These are phyloP conservation scores for Stichopus chloronotus DNA, from an alignment of 35 echinoderm and acorn worm species.

Conservation along the genomic window DNA sequence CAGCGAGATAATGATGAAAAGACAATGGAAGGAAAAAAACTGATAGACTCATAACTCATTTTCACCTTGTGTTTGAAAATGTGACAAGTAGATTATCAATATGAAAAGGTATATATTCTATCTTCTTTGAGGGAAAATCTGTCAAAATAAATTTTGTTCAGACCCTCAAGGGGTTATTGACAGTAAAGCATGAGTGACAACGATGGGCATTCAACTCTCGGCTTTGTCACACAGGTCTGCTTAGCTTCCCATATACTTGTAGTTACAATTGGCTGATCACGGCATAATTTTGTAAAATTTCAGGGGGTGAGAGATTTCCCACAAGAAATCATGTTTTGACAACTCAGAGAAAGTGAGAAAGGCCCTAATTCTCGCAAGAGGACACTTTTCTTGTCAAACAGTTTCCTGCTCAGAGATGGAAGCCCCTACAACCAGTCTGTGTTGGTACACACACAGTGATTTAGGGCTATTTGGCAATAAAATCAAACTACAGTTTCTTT, in stretches of 20 bases:
- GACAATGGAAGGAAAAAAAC: too few relatives aligned
- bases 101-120: too few relatives aligned
- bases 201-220: conserved; percentile 14
- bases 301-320: background rate
- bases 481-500: too few relatives aligned
- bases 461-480: too few relatives aligned
- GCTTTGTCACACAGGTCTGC: background rate
- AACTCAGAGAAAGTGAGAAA: background rate
- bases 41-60: background rate
- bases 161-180: background rate
- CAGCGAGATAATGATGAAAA: too few relatives aligned
- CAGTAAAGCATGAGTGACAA: background rate
- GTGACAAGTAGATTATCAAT: background rate
- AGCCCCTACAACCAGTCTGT: too few relatives aligned
- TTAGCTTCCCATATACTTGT: background rate
- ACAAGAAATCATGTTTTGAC: background rate
- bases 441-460: too few relatives aligned
- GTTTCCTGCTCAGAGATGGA: background rate
- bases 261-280: background rate
- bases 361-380: background rate
- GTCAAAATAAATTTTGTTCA: conserved; percentile 23
- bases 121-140: background rate
- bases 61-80: background rate
- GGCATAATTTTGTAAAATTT: background rate
- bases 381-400: background rate